phyloP scores from a whole-genome alignment of 2,113 vertebrate species.

The Actinemys pallida region DNA sequence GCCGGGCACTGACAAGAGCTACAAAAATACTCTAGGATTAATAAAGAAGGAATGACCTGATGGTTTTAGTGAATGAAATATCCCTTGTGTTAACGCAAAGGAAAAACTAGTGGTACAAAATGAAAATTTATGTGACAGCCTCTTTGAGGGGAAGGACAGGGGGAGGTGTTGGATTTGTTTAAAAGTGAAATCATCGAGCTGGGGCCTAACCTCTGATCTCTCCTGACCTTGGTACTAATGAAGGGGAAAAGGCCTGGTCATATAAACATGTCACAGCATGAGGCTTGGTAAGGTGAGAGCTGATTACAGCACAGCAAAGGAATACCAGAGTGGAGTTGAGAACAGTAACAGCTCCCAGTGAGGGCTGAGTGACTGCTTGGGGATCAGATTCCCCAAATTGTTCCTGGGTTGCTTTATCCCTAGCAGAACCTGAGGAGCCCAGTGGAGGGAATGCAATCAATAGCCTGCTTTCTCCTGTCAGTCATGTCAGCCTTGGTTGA shows the following conservation, averaged over 20 bases:
- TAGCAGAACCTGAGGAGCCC: not conserved
- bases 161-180: slow-evolving; percentile 8
- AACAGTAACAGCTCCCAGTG: not conserved
- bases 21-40: not conserved
- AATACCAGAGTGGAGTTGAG: not conserved
- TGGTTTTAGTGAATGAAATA: slow-evolving; percentile 10
- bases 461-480: not conserved
- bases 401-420: accelerated
- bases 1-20: not conserved
- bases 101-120: not conserved
- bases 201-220: slow-evolving; percentile 57
- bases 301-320: not conserved
- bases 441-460: not conserved
- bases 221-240: slow-evolving; percentile 63
- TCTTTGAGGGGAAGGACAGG: slow-evolving; percentile 17
- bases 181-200: slow-evolving; percentile 6
- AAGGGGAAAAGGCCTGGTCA: slow-evolving; percentile 59
- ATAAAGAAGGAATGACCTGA: not conserved
- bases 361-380: accelerated
- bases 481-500: not conserved
- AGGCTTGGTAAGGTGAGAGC: slow-evolving; percentile 17
- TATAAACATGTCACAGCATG: slow-evolving; percentile 53
- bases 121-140: slow-evolving; percentile 51
- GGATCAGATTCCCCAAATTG: accelerated
- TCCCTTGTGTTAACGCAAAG: not conserved